Evolutionary conservation across 2,888 invertebrate genomes (phyloP).

Genomic region (Globia sparganii): DNA sequence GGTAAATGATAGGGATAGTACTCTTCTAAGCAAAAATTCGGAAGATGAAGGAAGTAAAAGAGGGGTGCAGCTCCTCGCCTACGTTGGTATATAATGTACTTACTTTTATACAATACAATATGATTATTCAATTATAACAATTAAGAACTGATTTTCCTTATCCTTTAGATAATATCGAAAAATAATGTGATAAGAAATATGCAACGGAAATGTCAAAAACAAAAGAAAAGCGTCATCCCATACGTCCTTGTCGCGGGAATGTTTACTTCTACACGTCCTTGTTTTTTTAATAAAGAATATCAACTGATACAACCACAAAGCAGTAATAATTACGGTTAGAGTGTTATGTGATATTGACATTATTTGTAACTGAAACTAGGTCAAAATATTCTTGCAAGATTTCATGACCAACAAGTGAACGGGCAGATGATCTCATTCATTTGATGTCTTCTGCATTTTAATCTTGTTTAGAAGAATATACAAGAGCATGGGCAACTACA

Average conservation of each 20-base stretch:
- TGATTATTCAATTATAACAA: background rate
- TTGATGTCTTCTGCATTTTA: background rate
- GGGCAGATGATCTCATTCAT: background rate
- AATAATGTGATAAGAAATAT: no score
- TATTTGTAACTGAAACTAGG: slow-evolving; percentile 4
- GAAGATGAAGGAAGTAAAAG: background rate
- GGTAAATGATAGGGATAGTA: slow-evolving; percentile 11
- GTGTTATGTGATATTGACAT: background rate
- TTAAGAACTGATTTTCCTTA: background rate
- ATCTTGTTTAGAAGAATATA: background rate
- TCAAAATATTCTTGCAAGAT: slow-evolving; percentile 1
- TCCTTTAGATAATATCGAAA: background rate
- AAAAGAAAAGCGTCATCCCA: background rate
- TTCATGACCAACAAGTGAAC: no score
- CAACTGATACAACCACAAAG: background rate
- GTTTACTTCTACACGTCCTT: background rate
- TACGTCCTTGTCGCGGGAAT: background rate
- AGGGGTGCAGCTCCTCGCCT: background rate
- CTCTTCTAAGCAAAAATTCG: slow-evolving; percentile 13
- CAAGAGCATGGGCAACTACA: no score
- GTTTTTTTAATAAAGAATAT: background rate
- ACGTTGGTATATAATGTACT: background rate
- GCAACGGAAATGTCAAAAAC: background rate
- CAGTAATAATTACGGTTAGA: slow-evolving; percentile 1
- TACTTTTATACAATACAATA: background rate